phyloP scores from a whole-genome alignment of 2,797 vertebrate species.

The Pristis pectinata region DNA sequence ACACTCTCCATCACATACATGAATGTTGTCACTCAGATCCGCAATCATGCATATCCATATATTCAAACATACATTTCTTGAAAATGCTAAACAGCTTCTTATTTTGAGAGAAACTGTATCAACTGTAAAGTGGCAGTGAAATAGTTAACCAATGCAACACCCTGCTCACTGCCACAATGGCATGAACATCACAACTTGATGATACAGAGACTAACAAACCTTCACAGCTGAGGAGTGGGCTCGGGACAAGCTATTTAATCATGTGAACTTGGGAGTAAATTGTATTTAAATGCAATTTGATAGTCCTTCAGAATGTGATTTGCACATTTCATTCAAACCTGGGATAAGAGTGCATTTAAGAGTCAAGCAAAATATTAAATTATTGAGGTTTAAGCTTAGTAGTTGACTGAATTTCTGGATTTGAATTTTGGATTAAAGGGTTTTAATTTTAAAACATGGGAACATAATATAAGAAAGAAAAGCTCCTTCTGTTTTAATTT shows the following conservation, averaged over 20 bases:
- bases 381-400: constrained; percentile 14
- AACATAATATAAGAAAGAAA: constrained; percentile 7
- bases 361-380: background rate
- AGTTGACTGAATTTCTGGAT: background rate
- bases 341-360: background rate
- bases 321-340: background rate
- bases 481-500: background rate
- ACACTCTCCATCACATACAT: too few species aligned
- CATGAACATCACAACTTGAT: background rate
- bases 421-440: constrained; percentile 28
- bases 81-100: background rate
- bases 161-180: background rate
- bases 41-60: background rate
- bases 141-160: background rate
- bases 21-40: too few species aligned
- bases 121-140: background rate
- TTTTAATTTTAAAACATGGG: background rate
- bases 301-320: background rate
- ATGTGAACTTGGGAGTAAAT: constrained; percentile 3
- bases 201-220: background rate
- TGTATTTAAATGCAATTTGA: background rate
- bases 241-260: constrained; percentile 20
- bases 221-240: background rate
- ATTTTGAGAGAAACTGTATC: background rate
- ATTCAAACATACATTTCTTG: too few species aligned